Percentiles rank a stretch among this genome's conserved stretches.
Evolutionary conservation across 2,888 invertebrate species (phyloP).

Genomic region (Augiades crinisus): DNA sequence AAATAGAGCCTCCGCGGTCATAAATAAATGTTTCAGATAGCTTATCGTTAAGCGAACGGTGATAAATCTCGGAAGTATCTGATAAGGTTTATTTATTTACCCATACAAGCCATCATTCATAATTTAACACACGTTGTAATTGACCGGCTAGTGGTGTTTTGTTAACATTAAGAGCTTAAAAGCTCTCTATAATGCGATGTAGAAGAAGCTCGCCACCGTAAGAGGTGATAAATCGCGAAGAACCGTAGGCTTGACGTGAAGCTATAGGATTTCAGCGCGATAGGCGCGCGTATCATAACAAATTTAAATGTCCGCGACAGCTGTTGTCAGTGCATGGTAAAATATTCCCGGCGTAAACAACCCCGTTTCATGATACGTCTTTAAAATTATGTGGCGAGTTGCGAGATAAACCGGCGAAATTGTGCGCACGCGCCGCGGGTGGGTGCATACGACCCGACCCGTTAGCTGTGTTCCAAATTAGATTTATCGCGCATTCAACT

Average conservation of each 20-base stretch:
- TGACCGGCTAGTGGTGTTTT: conserved; percentile 21
- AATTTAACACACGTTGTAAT: conserved; percentile 31
- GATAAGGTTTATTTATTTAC: conserved; percentile 48
- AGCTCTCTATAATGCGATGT: background rate
- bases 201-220: background rate
- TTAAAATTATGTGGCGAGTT: conserved; percentile 47
- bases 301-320: conserved; percentile 54
- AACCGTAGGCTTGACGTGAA: background rate
- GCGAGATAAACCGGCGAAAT: conserved; percentile 48
- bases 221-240: conserved; percentile 7
- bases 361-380: conserved; percentile 50
- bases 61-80: conserved; percentile 57
- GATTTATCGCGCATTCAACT: conserved; percentile 28
- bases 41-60: conserved; percentile 50
- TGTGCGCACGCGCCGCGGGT: conserved; percentile 50
- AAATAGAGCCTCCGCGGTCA: conserved; percentile 49
- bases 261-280: conserved; percentile 25
- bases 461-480: conserved; percentile 27
- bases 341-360: conserved; percentile 51
- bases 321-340: conserved; percentile 46
- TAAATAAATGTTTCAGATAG: conserved; percentile 60
- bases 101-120: conserved; percentile 29
- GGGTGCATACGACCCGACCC: conserved; percentile 31
- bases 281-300: conserved; percentile 51
- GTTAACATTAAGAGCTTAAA: conserved; percentile 17